Percentiles rank a stretch among this genome's conserved stretches.
Conservation (phyloP, 2,797 vertebrate species). For the Petrocephalus schoutedeni region DNA sequence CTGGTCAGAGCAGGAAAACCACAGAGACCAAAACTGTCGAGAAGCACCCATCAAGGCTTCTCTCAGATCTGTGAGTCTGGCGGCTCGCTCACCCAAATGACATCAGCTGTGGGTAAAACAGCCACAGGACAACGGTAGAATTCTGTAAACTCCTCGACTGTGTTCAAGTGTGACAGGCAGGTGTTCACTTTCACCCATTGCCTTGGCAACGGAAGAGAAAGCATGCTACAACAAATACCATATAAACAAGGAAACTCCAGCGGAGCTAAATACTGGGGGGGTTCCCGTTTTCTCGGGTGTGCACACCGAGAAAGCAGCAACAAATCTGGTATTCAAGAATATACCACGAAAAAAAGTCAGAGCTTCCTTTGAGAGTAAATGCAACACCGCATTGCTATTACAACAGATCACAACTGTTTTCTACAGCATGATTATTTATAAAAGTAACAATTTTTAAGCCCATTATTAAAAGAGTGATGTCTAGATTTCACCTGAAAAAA, state of each 20-base stretch:
- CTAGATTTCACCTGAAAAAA: neutral
- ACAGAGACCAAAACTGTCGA: neutral
- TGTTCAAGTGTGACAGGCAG: neutral
- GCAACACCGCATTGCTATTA: too few relatives aligned
- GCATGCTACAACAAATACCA: neutral
- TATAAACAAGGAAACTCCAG: neutral
- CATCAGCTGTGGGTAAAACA: neutral
- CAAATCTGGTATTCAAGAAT: neutral
- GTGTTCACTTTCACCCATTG: neutral
- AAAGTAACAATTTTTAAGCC: too few relatives aligned
- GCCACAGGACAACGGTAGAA: neutral
- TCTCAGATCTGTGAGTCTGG: neutral
- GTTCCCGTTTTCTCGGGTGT: neutral
- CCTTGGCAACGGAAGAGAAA: neutral
- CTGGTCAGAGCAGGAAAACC: conserved; percentile 2
- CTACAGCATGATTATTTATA: neutral
- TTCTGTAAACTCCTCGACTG: neutral
- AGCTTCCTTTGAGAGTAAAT: neutral
- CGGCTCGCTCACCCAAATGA: neutral
- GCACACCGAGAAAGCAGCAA: neutral
- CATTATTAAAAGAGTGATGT: too few relatives aligned
- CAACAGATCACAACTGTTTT: too few relatives aligned
- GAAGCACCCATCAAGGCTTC: neutral
- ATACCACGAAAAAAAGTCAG: neutral
- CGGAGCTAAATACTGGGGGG: neutral